A percentile compares a stretch with the other conserved stretches of the same genome.
phyloP scores from a whole-genome alignment of 35 echinoderm and acorn worm species.

The Heliocidaris tuberculata region DNA sequence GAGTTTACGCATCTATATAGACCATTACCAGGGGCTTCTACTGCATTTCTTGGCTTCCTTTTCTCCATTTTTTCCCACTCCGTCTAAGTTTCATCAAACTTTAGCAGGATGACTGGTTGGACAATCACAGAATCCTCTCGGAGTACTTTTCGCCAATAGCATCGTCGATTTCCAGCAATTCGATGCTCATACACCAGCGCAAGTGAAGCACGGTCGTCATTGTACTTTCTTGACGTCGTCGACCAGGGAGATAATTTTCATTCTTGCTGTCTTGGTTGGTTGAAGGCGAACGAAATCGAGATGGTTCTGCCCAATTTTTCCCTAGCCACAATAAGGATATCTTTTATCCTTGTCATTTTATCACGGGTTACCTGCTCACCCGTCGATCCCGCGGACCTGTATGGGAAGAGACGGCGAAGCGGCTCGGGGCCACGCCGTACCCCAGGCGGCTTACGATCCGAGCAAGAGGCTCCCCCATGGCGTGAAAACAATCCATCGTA shows the following conservation, averaged over 20 bases:
- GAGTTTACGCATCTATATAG: neutral
- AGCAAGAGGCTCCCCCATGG: slow-evolving; percentile 34
- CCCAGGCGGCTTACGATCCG: neutral
- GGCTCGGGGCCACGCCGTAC: neutral
- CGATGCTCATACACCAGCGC: neutral
- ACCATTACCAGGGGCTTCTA: neutral
- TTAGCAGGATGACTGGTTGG: neutral
- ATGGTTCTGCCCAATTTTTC: slow-evolving; percentile 32
- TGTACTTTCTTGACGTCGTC: neutral
- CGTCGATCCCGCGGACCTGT: neutral
- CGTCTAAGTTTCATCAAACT: neutral
- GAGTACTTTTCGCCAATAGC: neutral
- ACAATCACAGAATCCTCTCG: neutral
- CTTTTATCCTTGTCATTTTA: slow-evolving; percentile 28
- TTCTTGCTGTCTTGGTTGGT: neutral
- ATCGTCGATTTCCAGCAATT: neutral
- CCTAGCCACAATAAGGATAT: slow-evolving; percentile 19
- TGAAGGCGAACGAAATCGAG: neutral
- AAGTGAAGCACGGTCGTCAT: neutral
- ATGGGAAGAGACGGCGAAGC: slow-evolving; percentile 1
- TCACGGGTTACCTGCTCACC: slow-evolving; percentile 21
- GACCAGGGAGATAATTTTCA: neutral
- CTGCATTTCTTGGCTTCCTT: neutral
- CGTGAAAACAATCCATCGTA: neutral
- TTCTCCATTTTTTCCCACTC: neutral